Conservation (phyloP, 35 echinoderm and acorn worm species). For the Acanthaster planci region DNA sequence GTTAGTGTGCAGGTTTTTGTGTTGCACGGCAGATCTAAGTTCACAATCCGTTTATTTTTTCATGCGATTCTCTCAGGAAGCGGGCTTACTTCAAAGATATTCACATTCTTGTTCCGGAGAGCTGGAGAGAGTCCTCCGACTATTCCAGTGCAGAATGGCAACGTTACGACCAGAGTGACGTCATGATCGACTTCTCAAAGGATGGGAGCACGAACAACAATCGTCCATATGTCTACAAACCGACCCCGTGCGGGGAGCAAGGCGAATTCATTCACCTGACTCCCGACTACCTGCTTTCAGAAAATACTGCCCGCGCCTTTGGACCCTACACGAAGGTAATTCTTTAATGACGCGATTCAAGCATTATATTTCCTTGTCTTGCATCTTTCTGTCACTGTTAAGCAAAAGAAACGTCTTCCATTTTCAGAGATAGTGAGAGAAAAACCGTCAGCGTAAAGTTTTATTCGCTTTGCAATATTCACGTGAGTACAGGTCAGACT, state of each 20-base stretch:
- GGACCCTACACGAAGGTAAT: conserved; percentile 45
- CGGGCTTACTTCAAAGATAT: conserved; percentile 79
- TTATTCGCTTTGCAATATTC: no score
- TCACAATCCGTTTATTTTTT: no score
- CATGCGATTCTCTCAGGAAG: conserved; percentile 30
- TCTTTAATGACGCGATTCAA: no score
- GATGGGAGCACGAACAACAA: conserved; percentile 13
- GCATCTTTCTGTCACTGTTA: no score
- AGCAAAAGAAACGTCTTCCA: no score
- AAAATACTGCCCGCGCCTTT: not conserved
- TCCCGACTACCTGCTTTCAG: conserved; percentile 51
- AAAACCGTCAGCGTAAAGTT: no score
- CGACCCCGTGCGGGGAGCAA: conserved; percentile 70
- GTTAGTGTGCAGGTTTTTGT: no score
- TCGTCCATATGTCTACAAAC: conserved; percentile 77
- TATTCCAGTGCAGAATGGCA: conserved; percentile 55
- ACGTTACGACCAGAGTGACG: conserved; percentile 81
- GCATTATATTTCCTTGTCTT: no score
- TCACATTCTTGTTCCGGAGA: conserved; percentile 79
- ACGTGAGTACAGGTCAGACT: no score
- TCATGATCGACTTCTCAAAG: conserved; percentile 72
- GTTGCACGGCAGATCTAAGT: no score
- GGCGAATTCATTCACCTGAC: conserved; percentile 82
- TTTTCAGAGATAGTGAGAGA: no score
- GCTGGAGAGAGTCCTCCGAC: conserved; percentile 43